phyloP scores from a whole-genome alignment of 2,113 vertebrate genomes.

The Pluvialis apricaria region DNA sequence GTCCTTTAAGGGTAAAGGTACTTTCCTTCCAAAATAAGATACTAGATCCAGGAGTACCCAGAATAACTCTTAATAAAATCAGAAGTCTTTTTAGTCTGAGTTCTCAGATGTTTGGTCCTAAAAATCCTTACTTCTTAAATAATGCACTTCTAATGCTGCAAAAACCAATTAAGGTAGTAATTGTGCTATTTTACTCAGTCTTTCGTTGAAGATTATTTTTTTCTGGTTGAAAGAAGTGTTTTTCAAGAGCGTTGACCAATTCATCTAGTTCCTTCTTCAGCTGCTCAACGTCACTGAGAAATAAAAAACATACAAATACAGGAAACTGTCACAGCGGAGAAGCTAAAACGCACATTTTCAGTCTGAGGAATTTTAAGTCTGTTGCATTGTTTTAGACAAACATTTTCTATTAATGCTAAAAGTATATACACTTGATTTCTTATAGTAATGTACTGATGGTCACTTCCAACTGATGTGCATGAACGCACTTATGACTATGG shows the following conservation, averaged over 20 bases:
- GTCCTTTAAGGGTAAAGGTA: not conserved
- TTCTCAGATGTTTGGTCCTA: conserved; percentile 11
- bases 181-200: conserved; percentile 71
- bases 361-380: not conserved
- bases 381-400: not conserved
- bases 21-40: not conserved
- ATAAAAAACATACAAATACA: not conserved
- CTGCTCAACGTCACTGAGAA: conserved; percentile 80
- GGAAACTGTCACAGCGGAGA: not conserved
- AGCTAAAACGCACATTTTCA: not conserved
- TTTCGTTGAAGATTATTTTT: conserved; percentile 89
- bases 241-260: conserved; percentile 84
- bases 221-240: conserved; percentile 91
- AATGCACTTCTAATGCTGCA: not conserved
- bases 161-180: not conserved
- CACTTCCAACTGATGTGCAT: not conserved
- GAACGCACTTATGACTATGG: not conserved
- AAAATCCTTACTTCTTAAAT: conserved; percentile 23
- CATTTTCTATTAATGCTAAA: not conserved
- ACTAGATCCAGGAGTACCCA: not conserved
- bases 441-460: not conserved
- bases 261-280: conserved; percentile 88
- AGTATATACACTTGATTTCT: not conserved
- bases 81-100: not conserved
- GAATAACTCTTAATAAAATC: not conserved